Base-by-base conservation (phyloP, 1,140 invertebrate genomes). In the Atopsyche davidsoni region DNA sequence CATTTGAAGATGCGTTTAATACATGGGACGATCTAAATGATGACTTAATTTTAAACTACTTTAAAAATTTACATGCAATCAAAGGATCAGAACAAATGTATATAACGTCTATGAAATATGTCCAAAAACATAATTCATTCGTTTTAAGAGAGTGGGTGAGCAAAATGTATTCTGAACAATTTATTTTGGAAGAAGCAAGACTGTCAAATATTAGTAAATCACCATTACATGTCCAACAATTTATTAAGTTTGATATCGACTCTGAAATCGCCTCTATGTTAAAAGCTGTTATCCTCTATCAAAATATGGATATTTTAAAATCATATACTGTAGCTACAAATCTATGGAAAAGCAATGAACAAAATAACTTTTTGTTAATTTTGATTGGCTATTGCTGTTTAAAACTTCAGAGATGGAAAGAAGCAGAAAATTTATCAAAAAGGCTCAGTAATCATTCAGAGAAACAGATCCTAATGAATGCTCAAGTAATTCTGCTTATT, bases 221-320 rank as follows among this genome's bases (percentile, higher is more conserved):
- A n/a, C n/a, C n/a, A n/a, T n/a, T n/a, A n/a, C n/a, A n/a, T 18
- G 13, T 16, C 14, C n/a, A n/a, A 28, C 24, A 42, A 42, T 21
- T 42, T n/a, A 42, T 22, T 42, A n/a, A 14, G 7, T 13, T 21
- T 42, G 40, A 22, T 41, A 63, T 64, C 46, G 70, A 77, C 28
- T 83, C 80, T 0, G 73, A 76, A 61, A 70, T 79, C 55, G 81
- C 69, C 10, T 58, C 75, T 14, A 65, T 84, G n/a, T 72, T 82
- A 28, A 77, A 78, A 66, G 78, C 77, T 22, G 70, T 81, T n/a
- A 60, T 70, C 51, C 62, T 68, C 7, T 79, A 70, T 63, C 62
- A 71, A 23, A 62, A 71, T 28, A 62, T 70, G 7, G 70, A 76
- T 53, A 75, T 73, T 51, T 58, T 80, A 4, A 67, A 77, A 52